Evolutionary conservation across 2,888 invertebrate genomes (phyloP), one percentile per base, ranked within the genome.

Genomic region (Argyresthia albistria): DNA sequence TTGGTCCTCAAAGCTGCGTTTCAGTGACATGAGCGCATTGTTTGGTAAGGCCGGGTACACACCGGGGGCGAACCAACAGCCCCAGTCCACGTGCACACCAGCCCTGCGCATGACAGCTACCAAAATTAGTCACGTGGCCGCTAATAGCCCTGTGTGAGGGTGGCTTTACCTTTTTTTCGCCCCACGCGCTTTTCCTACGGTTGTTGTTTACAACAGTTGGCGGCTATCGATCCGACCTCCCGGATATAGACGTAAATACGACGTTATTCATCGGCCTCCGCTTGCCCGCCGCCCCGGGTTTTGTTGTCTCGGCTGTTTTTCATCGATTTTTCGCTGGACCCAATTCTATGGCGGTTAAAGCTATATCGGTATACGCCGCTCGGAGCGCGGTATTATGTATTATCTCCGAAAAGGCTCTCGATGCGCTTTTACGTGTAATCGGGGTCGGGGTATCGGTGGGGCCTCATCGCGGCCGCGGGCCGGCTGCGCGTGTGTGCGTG

Each of bases 71-170:
- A 14, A n/a, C 47, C 11, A 47, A 37, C 15, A 36, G n/a, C 35
- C 50, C 16, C 6, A 6, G 15, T 25, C 36, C 51, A 37, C 46
- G 37, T 46, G 45, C 45, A 46, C 52, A 15, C 53, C 53, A 61
- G 57, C 62, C 55, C 80, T 88, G 88, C 64, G 60, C 61, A 67
- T 87, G 88, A 88, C 88, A 87, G 88, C 76, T 80, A 76, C 75
- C 77, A 63, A 83, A 86, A 87, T 87, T 76, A 82, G 84, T 83
- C 87, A 84, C 87, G 87, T 87, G 87, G 76, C 82, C 69, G 70
- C 66, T 81, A 81, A 82, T 80, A 77, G 81, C 75, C 71, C 69
- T 69, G 61, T 73, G 52, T 45, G 74, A 74, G 80, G 78, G 73
- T 67, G 73, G 66, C 64, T 65, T 70, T 69, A 64, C 64, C 67